Evolutionary conservation across 2,797 vertebrate genomes (phyloP).

Genomic region (Diplodus puntazzo): DNA sequence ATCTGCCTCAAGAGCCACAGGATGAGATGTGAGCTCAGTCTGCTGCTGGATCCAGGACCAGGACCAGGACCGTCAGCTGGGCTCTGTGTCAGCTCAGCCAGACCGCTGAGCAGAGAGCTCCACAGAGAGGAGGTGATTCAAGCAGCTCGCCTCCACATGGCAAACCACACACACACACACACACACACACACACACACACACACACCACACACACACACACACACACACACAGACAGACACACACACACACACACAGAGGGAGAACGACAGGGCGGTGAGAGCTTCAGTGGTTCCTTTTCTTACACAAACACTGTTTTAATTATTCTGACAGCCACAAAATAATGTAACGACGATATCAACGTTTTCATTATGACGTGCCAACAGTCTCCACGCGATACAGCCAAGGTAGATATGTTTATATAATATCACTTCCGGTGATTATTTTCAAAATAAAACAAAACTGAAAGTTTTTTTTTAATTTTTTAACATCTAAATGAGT

Average conservation of each 20-base stretch:
- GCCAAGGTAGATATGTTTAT: neutral
- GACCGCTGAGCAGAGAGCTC: neutral
- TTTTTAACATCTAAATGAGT: too few species aligned
- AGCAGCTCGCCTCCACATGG: constrained; percentile 41
- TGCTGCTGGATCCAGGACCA: neutral
- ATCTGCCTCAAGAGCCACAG: neutral
- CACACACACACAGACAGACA: constrained; percentile 11
- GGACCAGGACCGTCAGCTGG: neutral
- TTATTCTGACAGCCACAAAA: neutral
- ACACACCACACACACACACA: neutral
- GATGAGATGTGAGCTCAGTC: neutral
- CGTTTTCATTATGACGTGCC: constrained; percentile 17
- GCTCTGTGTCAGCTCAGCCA: constrained; percentile 8
- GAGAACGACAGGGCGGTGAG: neutral
- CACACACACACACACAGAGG: neutral
- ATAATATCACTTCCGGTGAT: neutral
- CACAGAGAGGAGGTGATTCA: constrained; percentile 17
- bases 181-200: constrained; percentile 11
- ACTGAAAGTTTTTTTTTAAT: too few species aligned
- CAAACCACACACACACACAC: constrained; percentile 9
- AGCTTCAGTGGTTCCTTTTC: neutral
- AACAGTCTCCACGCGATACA: neutral
- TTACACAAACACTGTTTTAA: neutral
- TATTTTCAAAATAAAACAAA: constrained; percentile 44
- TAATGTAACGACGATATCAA: neutral